Base-by-base conservation (phyloP, 2,113 vertebrate species). In the Mormoops blainvillei region DNA sequence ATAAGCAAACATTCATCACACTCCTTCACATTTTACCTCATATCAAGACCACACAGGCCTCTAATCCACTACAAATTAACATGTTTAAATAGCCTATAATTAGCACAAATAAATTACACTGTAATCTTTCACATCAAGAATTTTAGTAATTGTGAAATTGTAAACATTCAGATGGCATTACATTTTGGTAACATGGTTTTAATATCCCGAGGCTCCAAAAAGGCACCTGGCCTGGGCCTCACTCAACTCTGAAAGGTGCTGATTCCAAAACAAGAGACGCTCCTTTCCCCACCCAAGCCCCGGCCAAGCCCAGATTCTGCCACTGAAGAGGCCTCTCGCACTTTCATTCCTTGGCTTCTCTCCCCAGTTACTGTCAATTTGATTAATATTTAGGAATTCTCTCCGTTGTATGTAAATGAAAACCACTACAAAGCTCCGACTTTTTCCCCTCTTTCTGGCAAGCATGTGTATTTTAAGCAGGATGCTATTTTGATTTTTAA, bases 21-120 rank as follows among this genome's bases (percentile, higher is more conserved):
- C 2, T 31, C 94, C 86, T 94, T 94, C 45, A 77, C 50, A 28
- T 58, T 52, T 11, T 84, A 13, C 87, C 67, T 81, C 54, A 48
- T 28, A 31, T 58, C 14, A 74, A 94, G 70, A 63, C 80, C 76
- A 67, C 10, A 80, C 4, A 9, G 36, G 48, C 50, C 68, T 63
- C 15, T 3, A 18, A 18, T 67, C 13, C 61, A 56, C 83, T 86
- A 89, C 45, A 68, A 95, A 95, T 73, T 58, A 77, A 89, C 85
- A 70, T 48, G 43, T 87, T 76, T 63, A 94, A 93, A 77, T 61
- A 94, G 91, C 65, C 83, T 78, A 11, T 80, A 93, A 96, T 89
- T 78, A 78, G 78, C 67, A 86, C 50, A 76, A 94, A 89, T 95
- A 74, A 93, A 89, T 86, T 5, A 63, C 19, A 92, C 22, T 31